These are phyloP conservation scores for Darevskia mixta DNA, from an alignment of 2,797 vertebrate genomes.

Conservation along the genomic window DNA sequence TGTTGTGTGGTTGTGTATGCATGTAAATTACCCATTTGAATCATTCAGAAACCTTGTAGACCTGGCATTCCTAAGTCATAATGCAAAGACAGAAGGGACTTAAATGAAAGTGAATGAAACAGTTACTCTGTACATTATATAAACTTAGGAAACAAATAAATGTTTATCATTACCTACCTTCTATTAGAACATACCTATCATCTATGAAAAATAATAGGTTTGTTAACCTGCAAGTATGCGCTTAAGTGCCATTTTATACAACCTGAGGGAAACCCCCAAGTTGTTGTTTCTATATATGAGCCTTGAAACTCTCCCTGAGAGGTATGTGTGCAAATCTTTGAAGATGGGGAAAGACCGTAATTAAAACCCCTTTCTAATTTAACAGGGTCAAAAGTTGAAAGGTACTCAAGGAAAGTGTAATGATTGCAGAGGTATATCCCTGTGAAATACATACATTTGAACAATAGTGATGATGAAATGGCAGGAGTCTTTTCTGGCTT, in stretches of 20 bases:
- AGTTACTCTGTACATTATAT: not conserved
- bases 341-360: conserved; percentile 53
- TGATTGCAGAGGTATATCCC: conserved; percentile 79
- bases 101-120: conserved; percentile 43
- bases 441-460: conserved; percentile 96
- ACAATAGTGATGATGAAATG: conserved; percentile 87
- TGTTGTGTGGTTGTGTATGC: conserved; percentile 54
- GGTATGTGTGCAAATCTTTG: conserved; percentile 59
- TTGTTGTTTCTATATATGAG: conserved; percentile 33
- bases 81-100: conserved; percentile 59
- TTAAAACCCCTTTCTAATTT: conserved; percentile 55
- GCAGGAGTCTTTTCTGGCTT: conserved; percentile 93
- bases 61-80: conserved; percentile 62
- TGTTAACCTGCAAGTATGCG: conserved; percentile 44
- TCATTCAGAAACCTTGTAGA: conserved; percentile 51
- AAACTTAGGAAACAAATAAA: conserved; percentile 11
- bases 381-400: conserved; percentile 61
- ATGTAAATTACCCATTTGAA: conserved; percentile 47
- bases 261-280: conserved; percentile 26
- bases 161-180: conserved; percentile 60
- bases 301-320: conserved; percentile 38
- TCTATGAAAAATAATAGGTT: conserved; percentile 47
- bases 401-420: conserved; percentile 64
- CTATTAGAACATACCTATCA: conserved; percentile 57
- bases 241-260: conserved; percentile 55